Evolutionary conservation across 2,888 invertebrate species (phyloP), one percentile per base, ranked within the genome.

Genomic region (Toxonevra muliebris): DNA sequence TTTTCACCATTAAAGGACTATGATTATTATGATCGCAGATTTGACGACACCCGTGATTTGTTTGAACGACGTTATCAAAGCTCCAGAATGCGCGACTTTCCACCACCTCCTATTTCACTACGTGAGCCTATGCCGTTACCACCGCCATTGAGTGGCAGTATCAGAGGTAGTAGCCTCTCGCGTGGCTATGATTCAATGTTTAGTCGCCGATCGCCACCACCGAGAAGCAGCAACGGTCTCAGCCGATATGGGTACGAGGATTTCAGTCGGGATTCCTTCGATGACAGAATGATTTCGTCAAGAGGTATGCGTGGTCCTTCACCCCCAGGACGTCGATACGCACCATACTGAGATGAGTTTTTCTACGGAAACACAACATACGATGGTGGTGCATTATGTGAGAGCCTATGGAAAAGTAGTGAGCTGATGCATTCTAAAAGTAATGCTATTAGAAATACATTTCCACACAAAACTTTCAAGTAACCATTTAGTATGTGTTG

Each of bases 191-290:
- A 93, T 84, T 89, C 90, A 76, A 93, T 94, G 91, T 94, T 92
- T 87, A 94, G 92, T 85, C 89, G 94, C 75, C 88, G 94, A 78
- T 92, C 93, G 76, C 84, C 82, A 20, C 83, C 83, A 50, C 93
- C 94, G 76, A 79, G 85, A 55, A 84, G 83, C 71, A 82, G 81
- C 74, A 84, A 85, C 70, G 85, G 85, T 53, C 79, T 85, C 72
- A 82, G 85, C 69, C 81, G 86, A 66, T 86, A 84, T 75, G 85
- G 84, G 85, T 86, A 76, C 72, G 94, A 94, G 87, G 94, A 94
- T 86, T 94, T 94, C 85, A 94, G 93, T 86, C 89, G 94, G 76
- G 94, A 94, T 87, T 92, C 93, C 59, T 94, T 94, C 86, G 94
- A 94, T 86, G 94, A 94, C 81, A 90, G 94, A 86, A 91, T 86